Evolutionary conservation across 2,113 vertebrate species (phyloP).

Genomic region (Theristicus caerulescens): DNA sequence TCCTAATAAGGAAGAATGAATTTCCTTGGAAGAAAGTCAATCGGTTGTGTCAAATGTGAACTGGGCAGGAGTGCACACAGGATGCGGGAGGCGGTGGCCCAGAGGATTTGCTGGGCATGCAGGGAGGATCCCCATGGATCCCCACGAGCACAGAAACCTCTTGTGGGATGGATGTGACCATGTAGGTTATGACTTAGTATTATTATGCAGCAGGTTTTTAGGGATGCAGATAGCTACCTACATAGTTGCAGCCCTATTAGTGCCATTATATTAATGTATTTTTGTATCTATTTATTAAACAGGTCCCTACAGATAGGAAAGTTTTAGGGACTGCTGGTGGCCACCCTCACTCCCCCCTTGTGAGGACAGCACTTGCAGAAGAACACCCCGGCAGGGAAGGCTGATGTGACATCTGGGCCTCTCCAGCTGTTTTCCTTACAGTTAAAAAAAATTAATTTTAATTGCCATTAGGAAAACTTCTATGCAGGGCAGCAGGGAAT

Average conservation of each 20-base stretch:
- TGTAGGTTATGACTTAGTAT: too few relatives aligned
- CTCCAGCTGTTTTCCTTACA: not conserved
- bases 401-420: not conserved
- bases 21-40: not conserved
- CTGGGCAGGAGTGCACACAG: not conserved
- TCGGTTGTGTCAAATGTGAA: accelerated
- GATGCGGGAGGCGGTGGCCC: not conserved
- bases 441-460: not conserved
- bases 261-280: too few relatives aligned
- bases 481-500: not conserved
- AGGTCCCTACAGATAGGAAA: too few relatives aligned
- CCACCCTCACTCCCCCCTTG: not conserved
- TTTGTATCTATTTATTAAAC: not conserved
- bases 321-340: not conserved
- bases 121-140: not conserved
- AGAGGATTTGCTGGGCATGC: not conserved
- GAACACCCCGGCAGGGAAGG: not conserved
- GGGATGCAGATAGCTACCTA: not conserved
- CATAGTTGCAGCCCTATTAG: not conserved
- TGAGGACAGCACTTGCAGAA: not conserved
- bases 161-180: not conserved
- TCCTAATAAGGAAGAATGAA: not conserved
- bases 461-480: not conserved
- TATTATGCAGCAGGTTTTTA: not conserved
- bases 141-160: accelerated